Base-by-base conservation (phyloP, 1,140 invertebrate genomes). In the Orussus abietinus region DNA sequence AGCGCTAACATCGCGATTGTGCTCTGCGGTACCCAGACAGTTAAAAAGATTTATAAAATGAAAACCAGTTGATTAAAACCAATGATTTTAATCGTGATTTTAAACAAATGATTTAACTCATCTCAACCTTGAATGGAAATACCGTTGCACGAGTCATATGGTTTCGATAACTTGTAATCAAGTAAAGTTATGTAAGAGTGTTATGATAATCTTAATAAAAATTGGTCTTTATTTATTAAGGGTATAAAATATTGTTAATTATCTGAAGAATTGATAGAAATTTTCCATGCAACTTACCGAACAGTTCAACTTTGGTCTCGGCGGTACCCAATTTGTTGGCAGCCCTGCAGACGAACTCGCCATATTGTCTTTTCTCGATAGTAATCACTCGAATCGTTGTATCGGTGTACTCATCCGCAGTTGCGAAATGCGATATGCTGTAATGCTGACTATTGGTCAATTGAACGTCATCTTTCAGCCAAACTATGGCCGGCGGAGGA, bases 371-470 rank as follows among this genome's bases (percentile, higher is more conserved):
- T 61, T 93, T 94, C 68, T 95, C 91, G 37, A 94, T 89, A 0
- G 89, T 92, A 34, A 92, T 89, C 1, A 94, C 83, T 38, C 90
- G 78, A 26, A 95, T 72, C 1, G 89, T 94, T 1, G 90, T 90
- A 55, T 92, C 89, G 0, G 89, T 91, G 55, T 88, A 92, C 60
- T 93, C 89, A 59, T 94, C 90, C 3, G 86, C 86, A 1, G 87
- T 90, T 10, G 89, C 87, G 62, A 92, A 93, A 62, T 92, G 86
- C 1, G 90, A 92, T 53, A 94, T 87, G 50, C 82, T 82, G 58
- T 90, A 90, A 75, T 94, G 89, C 55, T 93, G 90, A 72, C 92
- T 93, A 50, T 92, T 93, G 0, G 85, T 83, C 4, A 94, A 55
- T 41, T 84, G 77, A 13, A 84, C 71, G 32, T 84, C 84, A 52